A percentile compares a stretch with the other conserved stretches of the same genome.
Evolutionary conservation across 2,797 vertebrate species (phyloP).

Genomic region (Hypotaenidia philippensis): DNA sequence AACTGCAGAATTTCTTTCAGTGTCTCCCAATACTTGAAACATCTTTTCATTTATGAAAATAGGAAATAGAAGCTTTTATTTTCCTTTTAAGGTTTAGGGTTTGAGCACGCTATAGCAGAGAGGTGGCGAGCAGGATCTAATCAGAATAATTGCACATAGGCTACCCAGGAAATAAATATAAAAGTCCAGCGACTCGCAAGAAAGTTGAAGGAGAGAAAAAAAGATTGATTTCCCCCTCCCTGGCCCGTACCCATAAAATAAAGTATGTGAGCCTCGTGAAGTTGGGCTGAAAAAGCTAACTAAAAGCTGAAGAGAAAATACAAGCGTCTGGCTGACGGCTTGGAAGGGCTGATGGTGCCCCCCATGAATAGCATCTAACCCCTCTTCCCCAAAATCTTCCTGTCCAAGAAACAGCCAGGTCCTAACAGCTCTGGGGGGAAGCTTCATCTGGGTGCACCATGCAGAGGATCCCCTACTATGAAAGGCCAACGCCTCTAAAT

Average conservation of each 20-base stretch:
- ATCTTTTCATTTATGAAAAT: constrained; percentile 77
- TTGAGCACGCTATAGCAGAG: background rate
- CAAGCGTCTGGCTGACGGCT: background rate
- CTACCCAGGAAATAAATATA: constrained; percentile 49
- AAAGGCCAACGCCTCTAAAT: background rate
- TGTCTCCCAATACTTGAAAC: constrained; percentile 77
- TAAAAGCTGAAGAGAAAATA: background rate
- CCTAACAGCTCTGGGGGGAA: background rate
- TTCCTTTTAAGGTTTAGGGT: constrained; percentile 64
- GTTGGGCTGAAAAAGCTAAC: background rate
- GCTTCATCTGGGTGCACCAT: background rate
- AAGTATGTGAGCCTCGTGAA: background rate
- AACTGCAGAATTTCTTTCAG: constrained; percentile 80
- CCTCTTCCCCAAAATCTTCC: background rate
- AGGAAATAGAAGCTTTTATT: constrained; percentile 72
- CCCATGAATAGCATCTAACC: accelerated
- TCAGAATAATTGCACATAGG: constrained; percentile 63
- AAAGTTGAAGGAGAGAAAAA: constrained; percentile 43
- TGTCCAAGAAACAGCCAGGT: accelerated
- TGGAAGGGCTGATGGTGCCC: background rate
- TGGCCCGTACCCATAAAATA: background rate
- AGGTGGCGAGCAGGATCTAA: constrained; percentile 61
- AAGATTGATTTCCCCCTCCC: background rate
- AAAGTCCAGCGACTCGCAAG: constrained; percentile 49
- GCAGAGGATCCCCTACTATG: background rate